These are phyloP conservation scores for Sinocyclocheilus grahami DNA, from an alignment of 2,113 vertebrate species.

Conservation along the genomic window DNA sequence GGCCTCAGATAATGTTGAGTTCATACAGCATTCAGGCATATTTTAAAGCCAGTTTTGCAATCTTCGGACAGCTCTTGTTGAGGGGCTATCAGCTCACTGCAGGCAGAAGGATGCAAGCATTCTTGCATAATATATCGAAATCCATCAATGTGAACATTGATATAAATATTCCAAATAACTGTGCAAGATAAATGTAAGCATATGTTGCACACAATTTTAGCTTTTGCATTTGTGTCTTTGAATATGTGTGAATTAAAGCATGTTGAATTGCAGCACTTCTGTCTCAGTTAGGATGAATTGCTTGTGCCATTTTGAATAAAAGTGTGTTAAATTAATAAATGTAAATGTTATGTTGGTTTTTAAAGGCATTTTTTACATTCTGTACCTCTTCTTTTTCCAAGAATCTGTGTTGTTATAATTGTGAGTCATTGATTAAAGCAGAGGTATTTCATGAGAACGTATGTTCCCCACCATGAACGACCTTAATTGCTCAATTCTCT, in stretches of 20 bases:
- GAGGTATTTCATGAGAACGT: background rate
- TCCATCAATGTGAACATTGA: background rate
- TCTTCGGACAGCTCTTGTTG: slow-evolving; percentile 11
- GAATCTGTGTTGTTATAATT: too few species aligned
- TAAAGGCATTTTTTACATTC: background rate
- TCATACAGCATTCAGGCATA: slow-evolving; percentile 4
- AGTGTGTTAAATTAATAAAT: too few species aligned
- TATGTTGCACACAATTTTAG: background rate
- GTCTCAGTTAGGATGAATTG: too few species aligned
- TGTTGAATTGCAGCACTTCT: background rate
- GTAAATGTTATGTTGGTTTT: background rate
- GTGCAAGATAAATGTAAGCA: background rate
- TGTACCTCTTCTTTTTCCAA: too few species aligned
- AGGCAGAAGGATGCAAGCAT: slow-evolving; percentile 18
- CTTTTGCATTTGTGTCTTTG: too few species aligned
- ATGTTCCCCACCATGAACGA: background rate
- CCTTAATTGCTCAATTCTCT: too few species aligned
- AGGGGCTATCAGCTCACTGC: slow-evolving; percentile 43
- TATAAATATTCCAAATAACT: background rate
- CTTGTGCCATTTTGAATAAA: background rate
- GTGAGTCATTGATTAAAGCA: background rate
- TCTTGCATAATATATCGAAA: slow-evolving; percentile 11
- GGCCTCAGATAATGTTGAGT: slow-evolving; percentile 39
- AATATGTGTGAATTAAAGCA: background rate
- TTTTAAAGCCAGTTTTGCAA: slow-evolving; percentile 16